Conservation (phyloP, 2,113 vertebrate genomes). For the Arenaria interpres region DNA sequence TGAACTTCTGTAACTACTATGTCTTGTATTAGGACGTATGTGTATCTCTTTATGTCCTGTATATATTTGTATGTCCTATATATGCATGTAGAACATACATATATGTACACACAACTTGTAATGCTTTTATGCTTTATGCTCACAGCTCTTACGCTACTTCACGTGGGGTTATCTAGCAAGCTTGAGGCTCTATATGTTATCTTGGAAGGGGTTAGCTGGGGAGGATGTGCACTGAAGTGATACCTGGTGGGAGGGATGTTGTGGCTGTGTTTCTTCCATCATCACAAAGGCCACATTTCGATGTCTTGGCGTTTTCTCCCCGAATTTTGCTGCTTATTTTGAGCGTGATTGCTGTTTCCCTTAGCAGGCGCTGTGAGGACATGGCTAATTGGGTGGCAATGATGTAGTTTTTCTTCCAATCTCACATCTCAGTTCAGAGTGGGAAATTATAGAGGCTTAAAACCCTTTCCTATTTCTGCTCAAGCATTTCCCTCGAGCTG, state of each 20-base stretch:
- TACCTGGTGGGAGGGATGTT: neutral
- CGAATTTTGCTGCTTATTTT: neutral
- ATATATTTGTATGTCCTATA: neutral
- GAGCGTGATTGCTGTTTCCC: neutral
- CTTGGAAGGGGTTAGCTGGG: neutral
- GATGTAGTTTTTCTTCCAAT: neutral
- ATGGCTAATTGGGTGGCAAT: neutral
- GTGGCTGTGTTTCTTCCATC: neutral
- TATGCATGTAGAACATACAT: neutral
- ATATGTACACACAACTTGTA: neutral
- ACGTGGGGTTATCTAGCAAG: neutral
- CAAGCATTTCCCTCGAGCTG: neutral
- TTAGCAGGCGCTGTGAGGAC: neutral
- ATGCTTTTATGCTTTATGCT: neutral
- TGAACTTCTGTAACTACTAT: neutral
- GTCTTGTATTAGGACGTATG: neutral
- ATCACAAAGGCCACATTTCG: neutral
- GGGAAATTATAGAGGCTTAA: neutral
- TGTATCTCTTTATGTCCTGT: neutral
- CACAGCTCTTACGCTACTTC: neutral
- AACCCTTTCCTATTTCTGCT: neutral
- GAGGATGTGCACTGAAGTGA: neutral
- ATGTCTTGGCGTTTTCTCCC: neutral
- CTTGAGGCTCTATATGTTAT: accelerated
- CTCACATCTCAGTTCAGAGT: neutral